Conservation (phyloP, 2,888 invertebrate species). For the Sesia bembeciformis region DNA sequence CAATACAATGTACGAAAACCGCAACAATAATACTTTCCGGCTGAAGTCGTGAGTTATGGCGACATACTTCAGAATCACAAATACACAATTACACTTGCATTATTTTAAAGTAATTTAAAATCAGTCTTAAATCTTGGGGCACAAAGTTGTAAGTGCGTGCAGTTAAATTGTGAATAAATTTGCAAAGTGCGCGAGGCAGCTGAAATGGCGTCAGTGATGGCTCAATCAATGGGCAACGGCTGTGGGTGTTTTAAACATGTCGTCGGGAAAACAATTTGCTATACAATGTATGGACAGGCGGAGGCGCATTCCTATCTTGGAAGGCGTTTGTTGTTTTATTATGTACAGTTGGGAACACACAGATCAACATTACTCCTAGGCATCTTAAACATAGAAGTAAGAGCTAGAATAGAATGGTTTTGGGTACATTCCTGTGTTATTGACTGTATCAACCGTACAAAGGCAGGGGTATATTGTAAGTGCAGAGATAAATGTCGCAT, state of each 20-base stretch:
- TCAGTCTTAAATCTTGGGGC: constrained; percentile 3
- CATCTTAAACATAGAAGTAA: too few relatives aligned
- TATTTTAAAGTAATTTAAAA: constrained; percentile 3
- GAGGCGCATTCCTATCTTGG: constrained; percentile 16
- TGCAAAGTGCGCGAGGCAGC: constrained; percentile 36
- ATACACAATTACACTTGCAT: not conserved
- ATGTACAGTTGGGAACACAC: too few relatives aligned
- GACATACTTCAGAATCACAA: constrained; percentile 38
- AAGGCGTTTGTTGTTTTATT: not conserved
- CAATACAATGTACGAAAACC: constrained; percentile 60
- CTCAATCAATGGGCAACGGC: constrained; percentile 58
- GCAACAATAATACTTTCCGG: constrained; percentile 67
- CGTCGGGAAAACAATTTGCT: constrained; percentile 61
- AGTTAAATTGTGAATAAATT: constrained; percentile 7
- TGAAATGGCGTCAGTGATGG: constrained; percentile 56
- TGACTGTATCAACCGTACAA: too few relatives aligned
- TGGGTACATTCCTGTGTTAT: too few relatives aligned
- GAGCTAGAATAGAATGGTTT: too few relatives aligned
- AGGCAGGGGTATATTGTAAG: too few relatives aligned
- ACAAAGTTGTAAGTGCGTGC: constrained; percentile 8
- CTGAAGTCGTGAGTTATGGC: constrained; percentile 60
- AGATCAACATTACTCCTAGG: too few relatives aligned
- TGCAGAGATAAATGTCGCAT: too few relatives aligned
- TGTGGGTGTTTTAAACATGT: constrained; percentile 51
- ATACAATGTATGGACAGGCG: constrained; percentile 45